These are phyloP conservation scores for Sebastiscus albofasciatus DNA, from an alignment of 2,797 vertebrate genomes.

Conservation along the genomic window DNA sequence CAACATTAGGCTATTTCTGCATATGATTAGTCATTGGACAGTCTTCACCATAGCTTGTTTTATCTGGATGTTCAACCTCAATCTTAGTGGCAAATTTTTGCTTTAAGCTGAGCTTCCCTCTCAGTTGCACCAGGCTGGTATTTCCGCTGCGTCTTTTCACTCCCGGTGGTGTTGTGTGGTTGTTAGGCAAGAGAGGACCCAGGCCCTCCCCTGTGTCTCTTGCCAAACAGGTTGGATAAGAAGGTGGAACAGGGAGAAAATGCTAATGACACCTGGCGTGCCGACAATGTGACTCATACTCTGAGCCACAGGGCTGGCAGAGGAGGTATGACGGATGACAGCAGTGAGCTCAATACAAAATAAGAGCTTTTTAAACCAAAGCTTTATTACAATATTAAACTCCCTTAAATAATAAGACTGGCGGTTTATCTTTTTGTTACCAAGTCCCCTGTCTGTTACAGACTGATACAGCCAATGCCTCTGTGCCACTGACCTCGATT, in stretches of 20 bases:
- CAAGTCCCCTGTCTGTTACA: not conserved
- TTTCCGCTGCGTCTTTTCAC: constrained; percentile 22
- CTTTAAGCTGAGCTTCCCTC: not conserved
- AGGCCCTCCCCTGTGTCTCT: constrained; percentile 39
- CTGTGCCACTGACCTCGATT: not conserved
- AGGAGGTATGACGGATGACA: not conserved
- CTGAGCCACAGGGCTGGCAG: not conserved
- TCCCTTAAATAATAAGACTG: not conserved
- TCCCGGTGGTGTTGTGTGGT: constrained; percentile 25
- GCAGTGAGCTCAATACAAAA: not conserved
- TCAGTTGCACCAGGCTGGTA: not conserved
- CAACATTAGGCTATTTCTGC: not conserved
- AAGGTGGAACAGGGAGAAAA: constrained; percentile 33
- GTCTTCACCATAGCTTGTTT: not conserved
- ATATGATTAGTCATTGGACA: not conserved
- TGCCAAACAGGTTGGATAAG: constrained; percentile 68
- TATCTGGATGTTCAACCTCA: not conserved
- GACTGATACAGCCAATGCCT: too few relatives aligned
- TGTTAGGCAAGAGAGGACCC: constrained; percentile 43
- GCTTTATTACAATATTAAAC: not conserved
- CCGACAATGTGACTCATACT: constrained; percentile 22
- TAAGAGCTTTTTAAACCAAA: not conserved
- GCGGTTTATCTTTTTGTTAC: not conserved
- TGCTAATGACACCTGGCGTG: constrained; percentile 15
- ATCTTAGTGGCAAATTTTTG: not conserved